These are phyloP conservation scores for Leucophenga varia DNA, from an alignment of 1,140 invertebrate species.

Conservation along the genomic window DNA sequence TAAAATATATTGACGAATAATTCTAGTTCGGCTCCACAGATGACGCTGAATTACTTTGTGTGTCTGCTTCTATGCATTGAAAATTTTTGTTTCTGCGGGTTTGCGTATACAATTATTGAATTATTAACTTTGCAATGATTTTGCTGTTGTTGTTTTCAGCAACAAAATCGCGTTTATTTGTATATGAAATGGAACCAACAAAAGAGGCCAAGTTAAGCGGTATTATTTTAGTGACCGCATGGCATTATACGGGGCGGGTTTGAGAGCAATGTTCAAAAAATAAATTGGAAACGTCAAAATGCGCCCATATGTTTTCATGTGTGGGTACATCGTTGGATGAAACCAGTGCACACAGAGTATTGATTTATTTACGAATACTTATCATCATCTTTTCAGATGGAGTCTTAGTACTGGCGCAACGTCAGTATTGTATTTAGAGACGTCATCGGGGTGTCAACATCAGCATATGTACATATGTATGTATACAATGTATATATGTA, in stretches of 20 bases:
- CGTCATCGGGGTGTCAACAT: too few species aligned
- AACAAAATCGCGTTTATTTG: slow-evolving; percentile 8
- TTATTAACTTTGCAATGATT: slow-evolving; percentile 5
- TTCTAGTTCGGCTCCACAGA: too few species aligned
- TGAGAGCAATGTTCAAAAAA: slow-evolving; percentile 30
- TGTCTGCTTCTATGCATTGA: too few species aligned
- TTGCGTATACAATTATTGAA: slow-evolving; percentile 8
- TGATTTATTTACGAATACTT: slow-evolving; percentile 15
- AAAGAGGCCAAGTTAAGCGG: slow-evolving; percentile 15
- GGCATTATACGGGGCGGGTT: background rate
- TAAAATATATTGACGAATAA: too few species aligned
- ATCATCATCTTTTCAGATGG: slow-evolving; percentile 1
- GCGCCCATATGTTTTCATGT: slow-evolving; percentile 32
- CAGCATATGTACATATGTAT: background rate
- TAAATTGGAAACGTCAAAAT: slow-evolving; percentile 48
- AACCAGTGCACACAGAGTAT: slow-evolving; percentile 24
- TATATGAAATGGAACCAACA: background rate
- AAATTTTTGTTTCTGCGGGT: slow-evolving; percentile 13
- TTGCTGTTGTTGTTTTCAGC: slow-evolving; percentile 2
- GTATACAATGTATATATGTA: too few species aligned
- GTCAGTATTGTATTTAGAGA: too few species aligned
- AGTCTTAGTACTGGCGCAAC: slow-evolving; percentile 21
- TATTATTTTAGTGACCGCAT: background rate
- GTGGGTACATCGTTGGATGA: slow-evolving; percentile 3
- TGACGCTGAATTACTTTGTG: too few species aligned